Base-by-base conservation (phyloP, 2,888 invertebrate genomes). In the Melanchra persicariae region DNA sequence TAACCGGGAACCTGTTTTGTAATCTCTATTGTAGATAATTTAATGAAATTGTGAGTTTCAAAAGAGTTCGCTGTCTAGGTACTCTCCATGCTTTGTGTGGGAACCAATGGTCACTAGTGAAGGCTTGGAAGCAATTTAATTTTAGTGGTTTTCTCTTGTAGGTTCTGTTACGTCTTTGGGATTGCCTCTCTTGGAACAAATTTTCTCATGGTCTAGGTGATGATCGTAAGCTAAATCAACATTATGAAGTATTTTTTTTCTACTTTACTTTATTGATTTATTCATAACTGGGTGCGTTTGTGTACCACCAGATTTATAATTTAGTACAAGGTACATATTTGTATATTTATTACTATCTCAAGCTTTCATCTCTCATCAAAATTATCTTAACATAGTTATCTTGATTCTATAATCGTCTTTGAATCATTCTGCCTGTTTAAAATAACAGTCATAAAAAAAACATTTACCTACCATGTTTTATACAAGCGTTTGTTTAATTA, bases 21-120 rank as follows among this genome's bases (percentile, higher is more conserved):
- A 72, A 85, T 85, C 80, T 83, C 79, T 81, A 67, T 71, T 76
- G 76, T 70, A 83, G 84, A 89, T 91, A 86, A 86, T 91, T 90
- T 89, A 88, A 90, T 88, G 87, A 90, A 89, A 89, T 91, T 88
- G 85, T 87, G 68, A 84, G 88, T 91, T 91, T 89, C 88, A 89
- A 90, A 91, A 92, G 80, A 70, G 70, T 77, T 67, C 30, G 55
- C 68, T 68, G 72, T 74, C 64, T 80, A 78, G 76, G 57, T 68
- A 63, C 64, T 69, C 57, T 49, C 64, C 65, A 59, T 75, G 73
- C 73, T 79, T 83, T 60, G 69, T 83, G 83, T 84, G 84, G 84
- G 85, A 88, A 87, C 82, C 68, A 49, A 47, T 45, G 52, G 43
- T 45, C 15, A n/a, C 67, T 71, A 80, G 81, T 79, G 70, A 63